Evolutionary conservation across 1,140 invertebrate genomes (phyloP).

Genomic region (Listronotus oregonensis): DNA sequence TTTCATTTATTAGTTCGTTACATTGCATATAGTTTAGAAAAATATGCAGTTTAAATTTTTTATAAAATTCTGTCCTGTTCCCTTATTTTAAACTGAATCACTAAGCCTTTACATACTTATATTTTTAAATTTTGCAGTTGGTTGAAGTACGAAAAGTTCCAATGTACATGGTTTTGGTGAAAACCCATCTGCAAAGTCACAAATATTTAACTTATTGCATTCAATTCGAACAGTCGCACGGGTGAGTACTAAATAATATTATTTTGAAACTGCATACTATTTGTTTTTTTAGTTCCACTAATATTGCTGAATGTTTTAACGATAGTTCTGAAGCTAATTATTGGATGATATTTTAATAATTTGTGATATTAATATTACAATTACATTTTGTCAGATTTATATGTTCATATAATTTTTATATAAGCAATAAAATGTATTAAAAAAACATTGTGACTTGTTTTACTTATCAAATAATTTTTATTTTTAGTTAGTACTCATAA

Average conservation of each 20-base stretch:
- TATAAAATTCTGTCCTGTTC: neutral
- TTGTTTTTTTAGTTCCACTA: conserved; percentile 79
- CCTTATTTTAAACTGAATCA: neutral
- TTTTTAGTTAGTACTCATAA: no score
- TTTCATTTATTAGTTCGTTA: no score
- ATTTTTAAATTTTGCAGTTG: conserved; percentile 63
- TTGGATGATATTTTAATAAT: conserved; percentile 59
- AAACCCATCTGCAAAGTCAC: conserved; percentile 77
- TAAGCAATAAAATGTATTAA: no score
- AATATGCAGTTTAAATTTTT: neutral
- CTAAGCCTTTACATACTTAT: conserved; percentile 5
- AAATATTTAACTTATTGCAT: conserved; percentile 83
- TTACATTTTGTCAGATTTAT: no score
- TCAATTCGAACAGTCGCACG: conserved; percentile 89
- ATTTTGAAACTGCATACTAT: neutral
- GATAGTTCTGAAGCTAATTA: conserved; percentile 79
- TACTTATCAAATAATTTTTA: no score
- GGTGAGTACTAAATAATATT: conserved; percentile 66
- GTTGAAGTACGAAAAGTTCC: conserved; percentile 71
- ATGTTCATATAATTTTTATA: no score
- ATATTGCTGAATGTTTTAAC: conserved; percentile 83
- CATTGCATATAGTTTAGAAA: no score
- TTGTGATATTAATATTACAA: no score
- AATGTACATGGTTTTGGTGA: conserved; percentile 82
- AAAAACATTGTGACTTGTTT: no score